Percentiles rank a stretch among this genome's conserved stretches.
These are phyloP conservation scores for Acheta domesticus DNA, from an alignment of 2,888 invertebrate species.

Conservation along the genomic window DNA sequence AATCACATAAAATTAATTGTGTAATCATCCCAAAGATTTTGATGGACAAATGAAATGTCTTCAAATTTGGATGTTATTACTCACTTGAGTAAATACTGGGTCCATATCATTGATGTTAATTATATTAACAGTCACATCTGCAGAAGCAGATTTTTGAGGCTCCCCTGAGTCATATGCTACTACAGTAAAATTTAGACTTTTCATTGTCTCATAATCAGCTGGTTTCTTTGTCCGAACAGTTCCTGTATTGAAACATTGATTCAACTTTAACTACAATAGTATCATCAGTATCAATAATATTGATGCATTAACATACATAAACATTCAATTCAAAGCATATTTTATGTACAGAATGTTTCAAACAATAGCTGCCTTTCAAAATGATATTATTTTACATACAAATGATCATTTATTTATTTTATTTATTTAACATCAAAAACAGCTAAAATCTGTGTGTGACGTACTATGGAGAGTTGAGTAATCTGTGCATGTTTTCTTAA, in stretches of 20 bases:
- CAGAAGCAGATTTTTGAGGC: constrained; percentile 75
- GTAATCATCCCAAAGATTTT: not conserved
- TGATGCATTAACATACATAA: no score
- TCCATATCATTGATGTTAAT: constrained; percentile 85
- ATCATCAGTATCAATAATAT: no score
- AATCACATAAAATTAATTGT: constrained; percentile 18
- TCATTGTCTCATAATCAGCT: constrained; percentile 80
- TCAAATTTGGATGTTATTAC: not conserved
- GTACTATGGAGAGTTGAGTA: no score
- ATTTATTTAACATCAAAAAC: no score
- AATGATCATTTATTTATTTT: no score
- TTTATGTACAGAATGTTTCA: no score
- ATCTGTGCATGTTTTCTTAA: no score
- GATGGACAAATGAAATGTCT: not conserved
- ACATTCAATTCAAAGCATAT: no score
- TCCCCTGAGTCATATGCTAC: constrained; percentile 83
- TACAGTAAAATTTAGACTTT: constrained; percentile 72
- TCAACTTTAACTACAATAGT: not conserved
- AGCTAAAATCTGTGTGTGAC: no score
- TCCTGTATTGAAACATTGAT: constrained; percentile 51
- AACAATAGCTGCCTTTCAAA: no score
- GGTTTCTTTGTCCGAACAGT: constrained; percentile 70
- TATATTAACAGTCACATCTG: constrained; percentile 71
- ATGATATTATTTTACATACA: no score
- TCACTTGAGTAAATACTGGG: constrained; percentile 67